A percentile compares a stretch with the other conserved stretches of the same genome.
Conservation (phyloP, 2,113 vertebrate genomes). For the Struthio camelus region DNA sequence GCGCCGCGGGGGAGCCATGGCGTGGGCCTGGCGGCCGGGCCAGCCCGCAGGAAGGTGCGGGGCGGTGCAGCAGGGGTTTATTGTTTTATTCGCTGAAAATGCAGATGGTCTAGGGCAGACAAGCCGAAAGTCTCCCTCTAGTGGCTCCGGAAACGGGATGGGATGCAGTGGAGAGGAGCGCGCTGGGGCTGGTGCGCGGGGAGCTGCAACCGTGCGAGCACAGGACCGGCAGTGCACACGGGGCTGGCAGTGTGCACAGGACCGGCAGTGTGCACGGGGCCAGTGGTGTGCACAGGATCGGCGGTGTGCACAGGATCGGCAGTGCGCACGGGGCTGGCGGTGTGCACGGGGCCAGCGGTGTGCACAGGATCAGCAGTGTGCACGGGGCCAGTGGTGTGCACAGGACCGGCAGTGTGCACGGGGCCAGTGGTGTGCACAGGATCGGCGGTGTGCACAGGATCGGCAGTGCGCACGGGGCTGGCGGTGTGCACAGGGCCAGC, state of each 20-base stretch:
- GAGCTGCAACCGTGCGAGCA: accelerated
- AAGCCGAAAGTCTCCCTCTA: neutral
- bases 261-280: neutral
- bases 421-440: neutral
- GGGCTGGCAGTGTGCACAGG: neutral
- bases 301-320: no score
- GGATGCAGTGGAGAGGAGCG: neutral
- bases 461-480: no score
- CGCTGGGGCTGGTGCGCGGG: neutral
- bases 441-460: no score
- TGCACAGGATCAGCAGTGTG: neutral
- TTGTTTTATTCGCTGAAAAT: slow-evolving; percentile 55
- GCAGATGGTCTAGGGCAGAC: neutral
- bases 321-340: no score
- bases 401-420: neutral
- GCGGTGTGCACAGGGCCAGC: no score
- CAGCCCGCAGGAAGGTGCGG: slow-evolving; percentile 47
- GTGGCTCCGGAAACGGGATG: neutral
- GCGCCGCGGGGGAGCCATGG: accelerated
- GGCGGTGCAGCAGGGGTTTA: slow-evolving; percentile 46
- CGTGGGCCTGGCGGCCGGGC: neutral
- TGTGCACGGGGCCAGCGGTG: no score
- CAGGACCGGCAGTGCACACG: neutral
- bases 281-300: no score
- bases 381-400: no score